A percentile compares a stretch with the other conserved stretches of the same genome.
Evolutionary conservation across 2,888 invertebrate species (phyloP).

Genomic region (Gari tellinella): DNA sequence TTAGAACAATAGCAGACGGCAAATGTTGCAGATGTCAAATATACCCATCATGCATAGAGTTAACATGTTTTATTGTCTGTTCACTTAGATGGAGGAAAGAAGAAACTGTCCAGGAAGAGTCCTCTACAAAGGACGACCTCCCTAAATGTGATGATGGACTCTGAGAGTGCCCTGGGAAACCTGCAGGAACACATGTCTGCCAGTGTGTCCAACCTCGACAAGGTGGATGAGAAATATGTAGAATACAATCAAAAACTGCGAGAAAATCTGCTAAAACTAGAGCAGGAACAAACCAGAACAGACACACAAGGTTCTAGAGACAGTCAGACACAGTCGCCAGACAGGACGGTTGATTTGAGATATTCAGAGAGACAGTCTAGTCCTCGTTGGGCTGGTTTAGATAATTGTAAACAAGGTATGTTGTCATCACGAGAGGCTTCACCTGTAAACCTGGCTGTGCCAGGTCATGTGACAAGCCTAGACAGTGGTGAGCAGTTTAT

Average conservation of each 20-base stretch:
- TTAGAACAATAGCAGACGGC: too few species aligned
- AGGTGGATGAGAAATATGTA: constrained; percentile 50
- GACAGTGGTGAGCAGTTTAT: constrained; percentile 60
- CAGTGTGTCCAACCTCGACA: constrained; percentile 8
- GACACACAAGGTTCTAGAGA: neutral
- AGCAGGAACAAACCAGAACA: constrained; percentile 48
- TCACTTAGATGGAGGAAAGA: constrained; percentile 11
- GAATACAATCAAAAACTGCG: constrained; percentile 64
- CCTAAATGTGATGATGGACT: constrained; percentile 41
- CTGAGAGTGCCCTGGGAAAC: neutral
- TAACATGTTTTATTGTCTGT: neutral
- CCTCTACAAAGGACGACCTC: constrained; percentile 68
- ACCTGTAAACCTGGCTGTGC: constrained; percentile 40
- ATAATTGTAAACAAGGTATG: constrained; percentile 13
- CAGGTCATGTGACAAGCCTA: constrained; percentile 31
- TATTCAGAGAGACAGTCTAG: constrained; percentile 19
- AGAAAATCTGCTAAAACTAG: constrained; percentile 59
- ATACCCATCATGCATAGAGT: too few species aligned
- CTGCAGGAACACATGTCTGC: neutral
- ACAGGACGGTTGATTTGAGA: constrained; percentile 25
- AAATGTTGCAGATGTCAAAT: too few species aligned
- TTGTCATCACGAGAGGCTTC: constrained; percentile 25
- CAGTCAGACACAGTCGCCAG: constrained; percentile 13
- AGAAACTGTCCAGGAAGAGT: constrained; percentile 82
- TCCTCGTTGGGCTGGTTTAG: constrained; percentile 26